Conservation (phyloP, 2,113 vertebrate species). For the Bos taurus region ARS-UCD2.0 NC_037338.1:24505001-24505500, state of each 20-base stretch:
- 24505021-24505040: neutral
- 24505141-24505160: neutral
- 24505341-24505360: neutral
- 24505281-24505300: neutral
- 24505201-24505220: neutral
- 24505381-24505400: neutral
- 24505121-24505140: neutral
- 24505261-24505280: neutral
- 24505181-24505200: neutral
- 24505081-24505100: too few species aligned
- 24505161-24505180: neutral
- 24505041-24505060: neutral
- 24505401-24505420: neutral
- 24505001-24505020: neutral
- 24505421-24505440: neutral
- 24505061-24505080: neutral
- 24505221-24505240: neutral
- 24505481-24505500: neutral
- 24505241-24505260: neutral
- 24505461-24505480: neutral
- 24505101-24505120: neutral
- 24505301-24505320: neutral
- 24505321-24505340: neutral
- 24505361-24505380: neutral
- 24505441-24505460: neutral